Evolutionary conservation across 2,113 vertebrate species (phyloP).

Genomic region (Myiozetetes cayanensis): DNA sequence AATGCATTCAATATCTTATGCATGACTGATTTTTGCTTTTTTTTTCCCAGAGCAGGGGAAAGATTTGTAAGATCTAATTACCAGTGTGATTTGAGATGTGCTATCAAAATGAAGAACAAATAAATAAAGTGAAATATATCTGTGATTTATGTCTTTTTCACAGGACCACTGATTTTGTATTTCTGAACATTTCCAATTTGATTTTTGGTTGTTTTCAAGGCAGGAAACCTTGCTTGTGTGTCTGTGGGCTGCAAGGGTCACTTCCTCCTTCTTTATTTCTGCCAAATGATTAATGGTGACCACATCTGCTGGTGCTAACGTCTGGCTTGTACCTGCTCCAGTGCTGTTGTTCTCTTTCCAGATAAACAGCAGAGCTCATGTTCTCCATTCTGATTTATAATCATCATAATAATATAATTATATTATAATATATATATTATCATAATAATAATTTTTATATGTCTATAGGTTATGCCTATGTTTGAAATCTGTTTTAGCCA

Average conservation of each 20-base stretch:
- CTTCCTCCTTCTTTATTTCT: background rate
- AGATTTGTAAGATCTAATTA: constrained; percentile 38
- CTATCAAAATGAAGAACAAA: constrained; percentile 58
- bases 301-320: background rate
- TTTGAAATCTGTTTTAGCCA: background rate
- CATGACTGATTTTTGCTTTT: constrained; percentile 29
- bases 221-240: background rate
- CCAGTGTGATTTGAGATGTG: background rate
- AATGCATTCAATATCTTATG: constrained; percentile 5
- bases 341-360: background rate
- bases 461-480: background rate
- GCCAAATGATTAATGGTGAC: background rate
- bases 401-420: no score
- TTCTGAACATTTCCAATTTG: background rate
- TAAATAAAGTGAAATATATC: background rate
- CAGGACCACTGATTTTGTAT: background rate
- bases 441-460: background rate
- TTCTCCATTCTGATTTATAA: background rate
- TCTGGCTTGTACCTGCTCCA: background rate
- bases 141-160: background rate
- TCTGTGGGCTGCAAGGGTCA: background rate
- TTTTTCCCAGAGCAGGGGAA: constrained; percentile 22
- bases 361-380: background rate
- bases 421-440: no score
- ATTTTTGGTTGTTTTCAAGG: background rate